Base-by-base conservation (phyloP, 2,797 vertebrate genomes). In the Crax fasciolata region DNA sequence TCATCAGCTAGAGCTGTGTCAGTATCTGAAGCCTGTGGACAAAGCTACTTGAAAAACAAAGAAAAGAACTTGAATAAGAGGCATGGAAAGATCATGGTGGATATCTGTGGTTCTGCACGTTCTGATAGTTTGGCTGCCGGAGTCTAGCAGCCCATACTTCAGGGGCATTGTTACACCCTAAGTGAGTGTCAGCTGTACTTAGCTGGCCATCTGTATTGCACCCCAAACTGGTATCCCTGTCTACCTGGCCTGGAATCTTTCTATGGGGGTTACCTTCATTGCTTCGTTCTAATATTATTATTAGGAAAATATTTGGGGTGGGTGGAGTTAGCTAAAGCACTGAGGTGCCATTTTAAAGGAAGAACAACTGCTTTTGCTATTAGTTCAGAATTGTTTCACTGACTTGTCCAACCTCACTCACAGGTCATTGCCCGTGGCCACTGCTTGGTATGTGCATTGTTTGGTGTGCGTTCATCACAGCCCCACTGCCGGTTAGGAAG, bases 221-320 rank as follows among this genome's bases (percentile, higher is more conserved):
- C 78, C 86, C 58, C 54, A 55, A 62, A 55, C 1, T 10, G 11
- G 25, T 38, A 59, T 70, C 27, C 6, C 51, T 59, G 10, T 30
- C 63, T 89, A 6, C 39, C n/a, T 85, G 48, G 30, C 52, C 61
- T 39, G 16, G 18, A 23, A 46, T 35, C 41, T 86, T 63, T 1
- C 0, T 28, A 11, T 16, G 18, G 7, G 7, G 10, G 32, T 86
- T 67, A 4, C 30, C 16, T 55, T 55, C 30, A 30, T 55, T 52
- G 25, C 77, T 35, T 35, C 35, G 8, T 21, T 65, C 46, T 9
- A 20, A 25, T 48, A 9, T 58, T 80, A 41, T 70, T 48, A 18
- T 39, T 54, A 58, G 12, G 4, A 3, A n/a, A 39, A 32, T 46
- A 10, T 38, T 0, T 8, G 3, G 3, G 2, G 5, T 20, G 27